Evolutionary conservation across 2,888 invertebrate species (phyloP), one percentile per base, ranked within the genome.

Genomic region (Cremastobaeus sp.): DNA sequence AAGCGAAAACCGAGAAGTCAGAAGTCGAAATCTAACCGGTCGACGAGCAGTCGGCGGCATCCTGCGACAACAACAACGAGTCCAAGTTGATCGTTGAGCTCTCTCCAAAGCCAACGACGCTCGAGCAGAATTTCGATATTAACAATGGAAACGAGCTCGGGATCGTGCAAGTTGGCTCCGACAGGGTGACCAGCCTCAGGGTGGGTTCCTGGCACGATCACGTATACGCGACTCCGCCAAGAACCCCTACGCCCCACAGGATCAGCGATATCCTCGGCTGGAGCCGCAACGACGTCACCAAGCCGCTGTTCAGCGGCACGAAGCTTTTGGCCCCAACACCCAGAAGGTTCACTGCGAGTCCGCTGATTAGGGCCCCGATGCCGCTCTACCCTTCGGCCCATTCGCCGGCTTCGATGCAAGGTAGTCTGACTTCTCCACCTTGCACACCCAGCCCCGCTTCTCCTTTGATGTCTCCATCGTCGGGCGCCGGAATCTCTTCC

Each of bases 211-310:
- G 96, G 96, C 96, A 96, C 89, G 94, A 95, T 28, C 96, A 96
- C 87, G 94, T 96, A 15, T 96, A 96, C 86, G 93, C 92, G 1
- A 93, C 93, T 80, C 93, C 95, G 8, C 95, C 95, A 6, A 92
- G 92, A 79, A 91, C 91, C 59, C 95, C 95, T 0, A 96, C 97
- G 1, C 94, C 96, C 2, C 95, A 96, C 88, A 92, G 93, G 34
- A 97, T 97, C 83, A 93, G 94, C 77, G 94, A 96, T 85, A 97
- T 97, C 78, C 89, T 97, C 80, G 96, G 95, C 15, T 89, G 92
- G 88, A 85, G 83, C 21, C 69, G 76, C 17, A 35, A 11, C 15
- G 68, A 60, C 6, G 15, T 39, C 5, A 37, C 60, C 18, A 76
- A 71, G 37, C 64, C 70, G 5, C 52, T 65, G 6, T 48, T 57